phyloP scores from a whole-genome alignment of 2,888 invertebrate species.

The Julus scandinavius region DNA sequence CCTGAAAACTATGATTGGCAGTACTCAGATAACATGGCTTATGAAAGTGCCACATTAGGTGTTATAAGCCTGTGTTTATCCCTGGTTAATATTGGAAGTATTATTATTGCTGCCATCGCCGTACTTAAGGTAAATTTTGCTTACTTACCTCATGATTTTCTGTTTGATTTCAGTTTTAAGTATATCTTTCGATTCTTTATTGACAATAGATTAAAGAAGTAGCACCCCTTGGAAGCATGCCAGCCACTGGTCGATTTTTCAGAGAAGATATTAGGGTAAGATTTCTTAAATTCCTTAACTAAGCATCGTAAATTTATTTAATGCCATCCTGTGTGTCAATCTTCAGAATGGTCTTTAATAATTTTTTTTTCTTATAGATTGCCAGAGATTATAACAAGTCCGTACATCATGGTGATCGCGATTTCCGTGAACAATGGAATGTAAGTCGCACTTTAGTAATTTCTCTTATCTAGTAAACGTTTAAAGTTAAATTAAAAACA shows the following conservation, averaged over 20 bases:
- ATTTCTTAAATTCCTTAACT: neutral
- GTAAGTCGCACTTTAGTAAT: conserved; percentile 52
- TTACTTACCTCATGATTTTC: neutral
- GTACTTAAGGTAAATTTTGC: conserved; percentile 74
- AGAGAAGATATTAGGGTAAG: conserved; percentile 79
- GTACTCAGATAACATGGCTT: conserved; percentile 79
- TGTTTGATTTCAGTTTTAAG: neutral
- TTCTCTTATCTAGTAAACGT: neutral
- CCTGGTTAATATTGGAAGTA: conserved; percentile 83
- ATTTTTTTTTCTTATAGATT: conserved; percentile 61
- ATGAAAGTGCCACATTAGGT: conserved; percentile 81
- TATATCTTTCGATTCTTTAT: neutral
- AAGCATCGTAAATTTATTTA: neutral
- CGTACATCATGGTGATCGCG: conserved; percentile 62
- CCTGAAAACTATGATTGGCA: conserved; percentile 68
- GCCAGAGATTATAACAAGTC: conserved; percentile 77
- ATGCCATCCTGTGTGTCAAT: neutral
- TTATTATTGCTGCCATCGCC: conserved; percentile 81
- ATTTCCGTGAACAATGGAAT: conserved; percentile 51
- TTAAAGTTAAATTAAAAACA: neutral
- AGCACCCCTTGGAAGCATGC: conserved; percentile 81
- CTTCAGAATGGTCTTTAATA: neutral
- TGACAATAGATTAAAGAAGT: conserved; percentile 78
- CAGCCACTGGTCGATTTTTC: conserved; percentile 81
- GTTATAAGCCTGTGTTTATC: conserved; percentile 82